Evolutionary conservation across 2,113 vertebrate genomes (phyloP), one percentile per base, ranked within the genome.

Genomic region (Etia nguti): DNA sequence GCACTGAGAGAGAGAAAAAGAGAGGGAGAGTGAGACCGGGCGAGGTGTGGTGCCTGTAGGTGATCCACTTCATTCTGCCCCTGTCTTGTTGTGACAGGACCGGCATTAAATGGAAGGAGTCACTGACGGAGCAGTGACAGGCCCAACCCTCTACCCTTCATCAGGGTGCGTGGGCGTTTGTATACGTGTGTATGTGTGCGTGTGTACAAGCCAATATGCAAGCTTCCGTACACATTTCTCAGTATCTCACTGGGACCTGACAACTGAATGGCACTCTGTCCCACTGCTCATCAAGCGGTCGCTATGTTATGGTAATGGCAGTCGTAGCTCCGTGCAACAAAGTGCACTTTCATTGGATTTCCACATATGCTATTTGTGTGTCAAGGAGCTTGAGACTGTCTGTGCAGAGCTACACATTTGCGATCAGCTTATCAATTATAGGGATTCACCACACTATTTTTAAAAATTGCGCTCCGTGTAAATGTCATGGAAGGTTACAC

Each of bases 21-120:
- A 80, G 75, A 84, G 75, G 75, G 55, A 86, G 79, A 86, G 75
- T 68, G 62, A 90, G 77, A 82, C 84, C 75, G 50, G 86, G 81
- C 24, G 82, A 94, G 95, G 95, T 93, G 95, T 95, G 95, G 94
- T 95, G 94, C 94, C 95, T 95, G 93, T 90, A 94, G 95, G 95
- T 96, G 94, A 93, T 94, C 88, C 87, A 89, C 90, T 93, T 92
- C 92, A 90, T 94, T 94, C 93, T 91, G 92, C 88, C 92, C 91
- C 94, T 93, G 93, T 96, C 95, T 95, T 96, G 95, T 96, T 87
- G 90, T 95, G 94, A 96, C 95, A 95, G 93, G 95, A 95, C 91
- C 86, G 11, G 92, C 94, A 95, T 95, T 95, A 94, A 95, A 88
- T 90, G 88, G 82, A 90, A 70, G 87, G 86, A 93, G 94, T 90